phyloP scores from a whole-genome alignment of 2,888 invertebrate genomes.

The Apeira syringaria region DNA sequence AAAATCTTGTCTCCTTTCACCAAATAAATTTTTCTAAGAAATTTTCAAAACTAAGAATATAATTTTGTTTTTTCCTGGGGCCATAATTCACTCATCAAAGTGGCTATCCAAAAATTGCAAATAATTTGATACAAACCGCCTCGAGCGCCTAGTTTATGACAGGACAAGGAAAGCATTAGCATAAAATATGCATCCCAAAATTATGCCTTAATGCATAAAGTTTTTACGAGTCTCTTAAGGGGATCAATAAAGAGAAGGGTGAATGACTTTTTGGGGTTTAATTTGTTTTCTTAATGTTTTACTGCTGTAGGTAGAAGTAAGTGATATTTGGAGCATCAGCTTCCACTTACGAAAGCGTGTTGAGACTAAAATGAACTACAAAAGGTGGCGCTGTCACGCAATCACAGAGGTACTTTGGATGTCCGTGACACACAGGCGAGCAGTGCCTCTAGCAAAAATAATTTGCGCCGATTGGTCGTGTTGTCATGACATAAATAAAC shows the following conservation, averaged over 20 bases:
- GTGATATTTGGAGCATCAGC: constrained; percentile 37
- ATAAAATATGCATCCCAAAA: constrained; percentile 37
- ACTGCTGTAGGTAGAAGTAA: constrained; percentile 26
- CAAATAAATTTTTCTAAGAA: no score
- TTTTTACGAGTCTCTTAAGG: constrained; percentile 33
- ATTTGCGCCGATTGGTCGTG: no score
- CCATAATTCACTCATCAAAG: constrained; percentile 32
- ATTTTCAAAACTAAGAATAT: no score
- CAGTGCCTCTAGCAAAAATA: no score
- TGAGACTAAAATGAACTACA: constrained; percentile 28
- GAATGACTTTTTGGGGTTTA: constrained; percentile 25
- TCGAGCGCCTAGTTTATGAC: constrained; percentile 32
- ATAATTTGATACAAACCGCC: constrained; percentile 31
- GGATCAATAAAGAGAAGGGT: constrained; percentile 26
- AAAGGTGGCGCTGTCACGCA: constrained; percentile 40
- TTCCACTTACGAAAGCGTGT: constrained; percentile 38
- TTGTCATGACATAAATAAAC: no score
- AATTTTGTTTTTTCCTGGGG: constrained; percentile 9
- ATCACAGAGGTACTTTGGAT: constrained; percentile 30
- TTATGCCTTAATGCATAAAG: constrained; percentile 34
- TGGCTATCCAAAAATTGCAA: constrained; percentile 34
- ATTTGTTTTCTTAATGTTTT: constrained; percentile 32
- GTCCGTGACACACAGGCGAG: constrained; percentile 26
- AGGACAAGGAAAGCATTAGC: constrained; percentile 33
- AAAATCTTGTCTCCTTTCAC: no score